Conservation (phyloP, 2,888 invertebrate species). For the Chromoteleia sp. region DNA sequence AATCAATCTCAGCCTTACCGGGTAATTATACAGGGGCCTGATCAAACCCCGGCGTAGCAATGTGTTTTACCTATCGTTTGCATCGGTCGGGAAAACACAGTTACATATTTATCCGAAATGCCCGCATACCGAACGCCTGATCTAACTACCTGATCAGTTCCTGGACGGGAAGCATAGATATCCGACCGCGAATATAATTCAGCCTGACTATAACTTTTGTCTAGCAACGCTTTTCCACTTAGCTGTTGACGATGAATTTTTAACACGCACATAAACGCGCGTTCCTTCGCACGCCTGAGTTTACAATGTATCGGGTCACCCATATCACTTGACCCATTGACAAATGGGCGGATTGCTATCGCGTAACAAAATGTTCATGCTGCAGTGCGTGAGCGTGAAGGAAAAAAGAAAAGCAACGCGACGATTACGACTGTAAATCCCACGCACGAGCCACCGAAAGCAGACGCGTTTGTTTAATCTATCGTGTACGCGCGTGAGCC, state of each 20-base stretch:
- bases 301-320: constrained; percentile 40
- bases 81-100: too few species aligned
- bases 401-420: constrained; percentile 5
- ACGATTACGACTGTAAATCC: constrained; percentile 35
- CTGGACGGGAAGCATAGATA: too few species aligned
- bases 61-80: too few species aligned
- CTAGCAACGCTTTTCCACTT: too few species aligned
- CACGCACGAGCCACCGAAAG: constrained; percentile 39
- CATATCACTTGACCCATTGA: constrained; percentile 54
- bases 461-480: constrained; percentile 36
- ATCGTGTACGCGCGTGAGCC: constrained; percentile 13
- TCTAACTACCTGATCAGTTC: too few species aligned
- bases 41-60: too few species aligned
- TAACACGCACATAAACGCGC: constrained; percentile 8
- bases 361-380: constrained; percentile 32
- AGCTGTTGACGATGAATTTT: constrained; percentile 1
- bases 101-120: too few species aligned
- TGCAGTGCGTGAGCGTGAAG: neutral
- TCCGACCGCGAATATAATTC: too few species aligned
- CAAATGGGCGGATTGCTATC: constrained; percentile 58
- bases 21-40: too few species aligned
- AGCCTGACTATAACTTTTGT: too few species aligned
- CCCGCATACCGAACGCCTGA: too few species aligned
- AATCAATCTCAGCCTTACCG: too few species aligned
- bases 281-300: constrained; percentile 29